These are phyloP conservation scores for Cremastobaeus sp. DNA, from an alignment of 2,888 invertebrate genomes.

Conservation along the genomic window DNA sequence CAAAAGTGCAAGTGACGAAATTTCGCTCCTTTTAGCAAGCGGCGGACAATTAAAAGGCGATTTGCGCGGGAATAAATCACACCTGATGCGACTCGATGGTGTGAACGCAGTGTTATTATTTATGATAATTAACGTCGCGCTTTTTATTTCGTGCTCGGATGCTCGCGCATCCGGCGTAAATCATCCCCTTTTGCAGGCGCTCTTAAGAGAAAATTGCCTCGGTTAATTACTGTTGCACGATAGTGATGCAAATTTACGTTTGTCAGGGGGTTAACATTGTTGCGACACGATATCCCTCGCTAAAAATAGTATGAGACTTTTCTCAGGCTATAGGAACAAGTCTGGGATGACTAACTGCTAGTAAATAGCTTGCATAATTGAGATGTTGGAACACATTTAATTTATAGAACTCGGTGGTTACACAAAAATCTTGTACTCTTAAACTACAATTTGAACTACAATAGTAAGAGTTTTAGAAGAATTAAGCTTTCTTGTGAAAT, in stretches of 20 bases:
- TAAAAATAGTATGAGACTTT: conserved; percentile 25
- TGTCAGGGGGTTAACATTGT: conserved; percentile 44
- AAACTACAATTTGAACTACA: no score
- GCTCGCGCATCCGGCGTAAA: conserved; percentile 45
- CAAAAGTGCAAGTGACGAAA: conserved; percentile 33
- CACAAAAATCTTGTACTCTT: no score
- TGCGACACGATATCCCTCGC: conserved; percentile 21
- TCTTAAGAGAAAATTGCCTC: conserved; percentile 47
- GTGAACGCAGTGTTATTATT: conserved; percentile 52
- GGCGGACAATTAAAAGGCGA: conserved; percentile 22
- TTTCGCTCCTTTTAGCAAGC: conserved; percentile 22
- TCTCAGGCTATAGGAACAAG: no score
- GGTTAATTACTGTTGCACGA: conserved; percentile 49
- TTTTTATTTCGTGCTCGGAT: conserved; percentile 41
- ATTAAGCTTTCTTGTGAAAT: no score
- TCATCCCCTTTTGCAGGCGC: conserved; percentile 56
- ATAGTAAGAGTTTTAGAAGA: no score
- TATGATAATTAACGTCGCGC: conserved; percentile 55
- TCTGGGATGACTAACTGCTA: no score
- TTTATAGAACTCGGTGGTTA: no score
- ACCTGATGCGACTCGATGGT: conserved; percentile 45
- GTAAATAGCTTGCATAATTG: no score
- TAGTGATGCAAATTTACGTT: conserved; percentile 49
- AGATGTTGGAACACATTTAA: no score
- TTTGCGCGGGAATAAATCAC: conserved; percentile 49